Evolutionary conservation across 2,113 vertebrate genomes (phyloP).

Genomic region (Mobula birostris): DNA sequence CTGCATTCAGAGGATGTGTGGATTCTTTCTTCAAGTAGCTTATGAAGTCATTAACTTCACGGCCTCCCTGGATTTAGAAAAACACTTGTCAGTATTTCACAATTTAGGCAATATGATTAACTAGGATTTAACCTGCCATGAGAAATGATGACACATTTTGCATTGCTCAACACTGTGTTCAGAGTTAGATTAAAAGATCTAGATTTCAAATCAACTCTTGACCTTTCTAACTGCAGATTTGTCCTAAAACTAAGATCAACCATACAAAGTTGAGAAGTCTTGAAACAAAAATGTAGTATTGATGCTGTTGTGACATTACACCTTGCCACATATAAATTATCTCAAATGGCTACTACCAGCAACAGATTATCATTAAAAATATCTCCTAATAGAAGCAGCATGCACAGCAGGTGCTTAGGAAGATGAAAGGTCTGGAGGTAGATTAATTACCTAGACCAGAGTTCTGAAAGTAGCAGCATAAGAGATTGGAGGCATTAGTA

Average conservation of each 20-base stretch:
- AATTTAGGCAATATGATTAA: neutral
- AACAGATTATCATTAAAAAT: neutral
- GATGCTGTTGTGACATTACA: neutral
- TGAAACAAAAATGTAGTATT: neutral
- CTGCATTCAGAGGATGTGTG: constrained; percentile 65
- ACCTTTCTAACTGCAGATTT: neutral
- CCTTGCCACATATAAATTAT: constrained; percentile 43
- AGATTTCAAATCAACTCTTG: neutral
- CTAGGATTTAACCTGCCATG: neutral
- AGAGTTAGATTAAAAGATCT: neutral
- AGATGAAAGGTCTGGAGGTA: too few relatives aligned
- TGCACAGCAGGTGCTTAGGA: neutral
- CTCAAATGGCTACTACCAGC: neutral
- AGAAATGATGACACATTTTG: too few relatives aligned
- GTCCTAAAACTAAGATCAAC: neutral
- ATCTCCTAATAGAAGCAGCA: neutral
- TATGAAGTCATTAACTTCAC: constrained; percentile 89
- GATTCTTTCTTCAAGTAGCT: constrained; percentile 89
- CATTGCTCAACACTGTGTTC: too few relatives aligned
- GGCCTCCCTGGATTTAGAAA: constrained; percentile 71
- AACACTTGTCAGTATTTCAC: neutral
- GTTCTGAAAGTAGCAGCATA: too few relatives aligned
- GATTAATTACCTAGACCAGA: too few relatives aligned
- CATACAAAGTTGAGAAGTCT: neutral
- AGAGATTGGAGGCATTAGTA: too few relatives aligned